phyloP scores from a whole-genome alignment of 2,888 invertebrate species.

The Chymomyza caudatula region DNA sequence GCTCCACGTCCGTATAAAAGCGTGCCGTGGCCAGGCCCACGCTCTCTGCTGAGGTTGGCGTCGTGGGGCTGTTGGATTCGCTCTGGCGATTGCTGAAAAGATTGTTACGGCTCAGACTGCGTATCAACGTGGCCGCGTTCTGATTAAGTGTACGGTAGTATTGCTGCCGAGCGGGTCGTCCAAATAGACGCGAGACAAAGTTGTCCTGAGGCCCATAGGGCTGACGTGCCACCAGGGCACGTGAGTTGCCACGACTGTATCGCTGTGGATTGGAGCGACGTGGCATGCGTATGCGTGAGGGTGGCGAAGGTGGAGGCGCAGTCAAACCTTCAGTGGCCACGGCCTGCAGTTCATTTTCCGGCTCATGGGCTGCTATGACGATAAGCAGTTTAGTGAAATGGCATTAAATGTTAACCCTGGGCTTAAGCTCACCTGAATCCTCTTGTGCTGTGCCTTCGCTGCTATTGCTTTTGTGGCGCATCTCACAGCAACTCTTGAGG shows the following conservation, averaged over 20 bases:
- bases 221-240: conserved; percentile 53
- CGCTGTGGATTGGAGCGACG: conserved; percentile 59
- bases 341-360: background rate
- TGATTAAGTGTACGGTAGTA: conserved; percentile 76
- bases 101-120: conserved; percentile 76
- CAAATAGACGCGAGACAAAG: conserved; percentile 74
- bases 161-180: conserved; percentile 74
- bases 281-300: conserved; percentile 36
- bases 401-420: background rate
- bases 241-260: conserved; percentile 36
- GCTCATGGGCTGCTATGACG: background rate
- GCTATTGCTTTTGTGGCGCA: conserved; percentile 42
- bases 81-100: conserved; percentile 74
- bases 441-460: conserved; percentile 1
- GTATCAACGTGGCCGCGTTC: conserved; percentile 75
- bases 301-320: conserved; percentile 39
- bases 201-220: conserved; percentile 69
- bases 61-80: conserved; percentile 45
- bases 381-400: background rate
- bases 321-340: background rate
- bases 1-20: conserved; percentile 45
- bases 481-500: conserved; percentile 60
- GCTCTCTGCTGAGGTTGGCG: conserved; percentile 10
- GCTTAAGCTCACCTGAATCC: conserved; percentile 46
- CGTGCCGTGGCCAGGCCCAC: conserved; percentile 26